Evolutionary conservation across 2,113 vertebrate genomes (phyloP), one percentile per base, ranked within the genome.

Genomic region (Aegypius monachus): DNA sequence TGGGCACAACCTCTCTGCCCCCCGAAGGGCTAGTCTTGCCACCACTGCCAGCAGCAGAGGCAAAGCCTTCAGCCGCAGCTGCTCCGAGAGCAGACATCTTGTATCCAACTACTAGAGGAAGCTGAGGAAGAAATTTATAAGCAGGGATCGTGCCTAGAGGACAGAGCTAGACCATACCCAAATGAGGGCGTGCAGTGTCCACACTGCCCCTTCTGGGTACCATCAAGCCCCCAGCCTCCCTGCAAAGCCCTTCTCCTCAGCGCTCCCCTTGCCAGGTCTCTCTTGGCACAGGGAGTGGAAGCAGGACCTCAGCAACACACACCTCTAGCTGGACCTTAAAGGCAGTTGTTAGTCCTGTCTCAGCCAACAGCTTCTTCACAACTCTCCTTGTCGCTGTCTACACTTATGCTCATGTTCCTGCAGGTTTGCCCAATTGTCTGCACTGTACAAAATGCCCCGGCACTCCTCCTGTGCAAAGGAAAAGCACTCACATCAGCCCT

Each of bases 361-460:
- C 50, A 14, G 68, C 16, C 19, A 19, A 32, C 62, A 70, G 43
- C 18, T 31, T 74, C 34, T 40, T 25, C 17, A 4, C 4, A 10
- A n/a, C 29, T 66, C 45, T 71, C 20, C 29, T 2, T 0, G 0
- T 20, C 6, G 0, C 47, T 48, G 21, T 34, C 72, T 61, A 43
- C n/a, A 25, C 40, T 31, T 31, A 20, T 0, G 0, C 40, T 42
- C 18, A 3, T 9, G 17, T 55, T 55, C 47, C 68, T 17, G 7
- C 15, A 48, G 31, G 21, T 73, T 53, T 72, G 13, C n/a, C 31
- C 43, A 62, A 3, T 32, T 19, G 7, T 58, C 38, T 62, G 20
- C 52, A 6, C 34, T 3, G 7, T 20, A 40, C 32, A 31, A 50
- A 65, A 38, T 19, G 25, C 6, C 40, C 31, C 2, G 1, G 48